Base-by-base conservation (phyloP, 2,797 vertebrate species). In the Propithecus deckenii region DNA sequence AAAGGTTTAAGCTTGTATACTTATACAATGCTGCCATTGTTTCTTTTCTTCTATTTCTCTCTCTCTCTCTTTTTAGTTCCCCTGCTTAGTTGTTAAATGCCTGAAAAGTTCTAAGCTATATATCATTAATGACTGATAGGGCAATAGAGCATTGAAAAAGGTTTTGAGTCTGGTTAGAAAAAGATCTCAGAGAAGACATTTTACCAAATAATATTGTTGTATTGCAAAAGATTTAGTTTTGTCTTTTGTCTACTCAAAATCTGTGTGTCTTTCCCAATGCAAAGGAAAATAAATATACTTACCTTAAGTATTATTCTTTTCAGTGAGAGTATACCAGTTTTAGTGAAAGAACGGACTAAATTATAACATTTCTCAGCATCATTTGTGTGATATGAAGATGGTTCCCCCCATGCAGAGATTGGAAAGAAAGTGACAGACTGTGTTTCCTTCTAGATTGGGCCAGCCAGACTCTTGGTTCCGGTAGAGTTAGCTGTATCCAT, bases 1-100 rank as follows among this genome's bases (percentile, higher is more conserved):
- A 93, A 89, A 83, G 9, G 17, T 91, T 84, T 85, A 63, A 57
- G 79, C 83, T 69, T 85, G 72, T 52, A 41, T 32, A 6, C 10
- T 79, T 69, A 35, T 0, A 92, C 67, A 96, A 85, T 79, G 55
- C 48, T 80, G 25, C 46, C 23, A 28, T 86, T 93, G 35, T 94
- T 92, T 78, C 65, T 67, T 79, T 89, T 61, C 25, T 38, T 46
- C 63, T 69, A 8, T 4, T 61, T 32, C 9, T 55, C 23, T 38
- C 32, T 41, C 8, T 78, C 5, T 71, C 41, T 88, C 30, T n/a
- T 17, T 86, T 61, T 65, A 41, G 18, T 71, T 89, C 8, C 4
- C 32, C 76, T 92, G 38, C 32, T 94, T 92, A 59, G 28, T 46
- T 96, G 38, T 84, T 91, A 79, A 95, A 85, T 41, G 7, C 15